Evolutionary conservation across 2,113 vertebrate species (phyloP).

Genomic region (Mesembrinibis cayennensis): DNA sequence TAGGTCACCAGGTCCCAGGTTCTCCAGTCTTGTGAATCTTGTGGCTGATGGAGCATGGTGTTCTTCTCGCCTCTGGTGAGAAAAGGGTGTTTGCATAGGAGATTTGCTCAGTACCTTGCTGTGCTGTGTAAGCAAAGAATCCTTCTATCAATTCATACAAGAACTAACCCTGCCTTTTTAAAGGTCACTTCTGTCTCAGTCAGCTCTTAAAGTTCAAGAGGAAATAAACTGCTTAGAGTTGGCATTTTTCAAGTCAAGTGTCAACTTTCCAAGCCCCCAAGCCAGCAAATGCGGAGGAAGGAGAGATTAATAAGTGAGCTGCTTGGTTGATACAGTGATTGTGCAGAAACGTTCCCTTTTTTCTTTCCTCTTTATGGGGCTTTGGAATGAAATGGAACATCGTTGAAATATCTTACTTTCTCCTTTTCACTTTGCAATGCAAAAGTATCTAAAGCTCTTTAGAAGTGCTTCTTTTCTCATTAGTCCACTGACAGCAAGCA

Average conservation of each 20-base stretch:
- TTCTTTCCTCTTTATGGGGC: slow-evolving; percentile 23
- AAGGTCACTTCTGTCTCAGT: slow-evolving; percentile 76
- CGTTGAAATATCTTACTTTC: slow-evolving; percentile 42
- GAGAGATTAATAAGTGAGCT: slow-evolving; percentile 60
- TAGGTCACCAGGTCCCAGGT: background rate
- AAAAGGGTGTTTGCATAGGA: slow-evolving; percentile 34
- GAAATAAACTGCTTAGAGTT: slow-evolving; percentile 77
- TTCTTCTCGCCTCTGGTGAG: background rate
- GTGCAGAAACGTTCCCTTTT: background rate
- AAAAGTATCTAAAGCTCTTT: background rate
- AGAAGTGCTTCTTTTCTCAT: slow-evolving; percentile 45
- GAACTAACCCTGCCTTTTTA: slow-evolving; percentile 72
- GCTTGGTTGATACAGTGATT: slow-evolving; percentile 54
- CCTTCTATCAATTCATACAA: slow-evolving; percentile 51
- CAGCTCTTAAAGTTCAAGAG: slow-evolving; percentile 78
- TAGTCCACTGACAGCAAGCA: slow-evolving; percentile 12
- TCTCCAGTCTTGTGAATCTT: background rate
- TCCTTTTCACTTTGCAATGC: slow-evolving; percentile 38
- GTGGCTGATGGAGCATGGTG: background rate
- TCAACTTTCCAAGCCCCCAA: slow-evolving; percentile 65
- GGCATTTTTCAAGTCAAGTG: slow-evolving; percentile 79
- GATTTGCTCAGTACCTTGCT: slow-evolving; percentile 42
- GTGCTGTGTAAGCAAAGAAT: slow-evolving; percentile 56
- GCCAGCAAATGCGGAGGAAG: slow-evolving; percentile 33
- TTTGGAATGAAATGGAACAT: slow-evolving; percentile 30